phyloP scores from a whole-genome alignment of 2,797 vertebrate species.

The Parotocinclus haroldoi region DNA sequence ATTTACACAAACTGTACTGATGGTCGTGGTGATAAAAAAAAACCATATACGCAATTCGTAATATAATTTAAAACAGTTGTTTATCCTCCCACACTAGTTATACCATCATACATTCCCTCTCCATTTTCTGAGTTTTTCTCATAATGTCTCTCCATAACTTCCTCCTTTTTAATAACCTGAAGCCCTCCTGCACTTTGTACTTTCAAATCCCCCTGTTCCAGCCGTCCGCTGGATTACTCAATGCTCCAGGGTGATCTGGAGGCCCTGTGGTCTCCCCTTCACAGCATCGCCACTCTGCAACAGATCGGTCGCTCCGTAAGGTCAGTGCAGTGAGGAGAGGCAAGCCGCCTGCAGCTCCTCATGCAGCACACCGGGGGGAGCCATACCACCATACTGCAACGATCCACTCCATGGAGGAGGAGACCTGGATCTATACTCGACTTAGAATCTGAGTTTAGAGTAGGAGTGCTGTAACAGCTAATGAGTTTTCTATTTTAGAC shows the following conservation, averaged over 20 bases:
- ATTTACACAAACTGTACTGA: neutral
- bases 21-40: neutral
- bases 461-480: slow-evolving; percentile 25
- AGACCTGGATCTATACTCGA: slow-evolving; percentile 19
- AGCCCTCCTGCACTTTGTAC: slow-evolving; percentile 15
- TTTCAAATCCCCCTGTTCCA: slow-evolving; percentile 53
- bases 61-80: neutral
- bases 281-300: slow-evolving; percentile 75
- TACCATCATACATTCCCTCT: neutral
- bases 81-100: neutral
- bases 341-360: slow-evolving; percentile 52
- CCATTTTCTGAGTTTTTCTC: neutral
- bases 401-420: slow-evolving; percentile 26
- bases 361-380: slow-evolving; percentile 31
- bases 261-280: slow-evolving; percentile 79
- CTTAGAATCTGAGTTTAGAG: slow-evolving; percentile 33
- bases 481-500: slow-evolving; percentile 1
- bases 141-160: neutral
- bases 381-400: slow-evolving; percentile 29
- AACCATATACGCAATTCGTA: neutral
- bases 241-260: slow-evolving; percentile 77
- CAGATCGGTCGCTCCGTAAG: slow-evolving; percentile 71
- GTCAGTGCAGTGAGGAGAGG: slow-evolving; percentile 67
- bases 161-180: no score
- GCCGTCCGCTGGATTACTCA: slow-evolving; percentile 75